Base-by-base conservation (phyloP, 2,113 vertebrate genomes). In the Ramphastos sulfuratus region DNA sequence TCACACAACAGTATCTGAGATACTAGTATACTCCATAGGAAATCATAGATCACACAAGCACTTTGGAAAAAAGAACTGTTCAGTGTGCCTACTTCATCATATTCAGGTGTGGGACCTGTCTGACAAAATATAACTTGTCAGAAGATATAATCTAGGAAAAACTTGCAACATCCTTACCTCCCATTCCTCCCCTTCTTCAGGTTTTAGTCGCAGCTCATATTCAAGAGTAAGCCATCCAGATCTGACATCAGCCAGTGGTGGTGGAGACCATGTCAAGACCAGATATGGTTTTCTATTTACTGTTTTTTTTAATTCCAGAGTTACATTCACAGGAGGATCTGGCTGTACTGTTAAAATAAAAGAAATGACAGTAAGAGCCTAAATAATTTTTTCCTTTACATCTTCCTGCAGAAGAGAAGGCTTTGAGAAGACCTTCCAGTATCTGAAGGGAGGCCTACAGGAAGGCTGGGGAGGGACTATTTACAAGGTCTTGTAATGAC, bases 211-310 rank as follows among this genome's bases (percentile, higher is more conserved):
- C 64, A 99, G 93, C 97, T 99, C 98, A 12, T 99, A 99, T 59
- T 98, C 89, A 55, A 99, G 98, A 1, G 98, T 98, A 92, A 99
- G 98, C 99, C 99, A 99, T 30, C 99, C 99, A 4, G 98, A 98
- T 73, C 97, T 98, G 19, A 98, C 97, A 90, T 99, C 99, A 46
- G 97, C 97, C 52, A 98, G 96, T 0, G 64, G 95, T 3, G 99
- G 99, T 46, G 98, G 98, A 85, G 97, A 96, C 99, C 99, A 99
- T 14, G 97, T 98, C 96, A 97, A 66, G 21, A 95, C 88, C 61
- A 99, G 95, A 90, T 98, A 99, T 0, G 97, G 96, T 91, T 96
- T 98, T 82, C 87, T 94, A 16, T 97, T 95, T 94, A 80, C 91
- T 28, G 89, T 82, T 54, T 94, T 97, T 96, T 65, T 97, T 76